A percentile compares a stretch with the other conserved stretches of the same genome.
Evolutionary conservation across 2,888 invertebrate genomes (phyloP).

Genomic region (Cephus pygmeus): DNA sequence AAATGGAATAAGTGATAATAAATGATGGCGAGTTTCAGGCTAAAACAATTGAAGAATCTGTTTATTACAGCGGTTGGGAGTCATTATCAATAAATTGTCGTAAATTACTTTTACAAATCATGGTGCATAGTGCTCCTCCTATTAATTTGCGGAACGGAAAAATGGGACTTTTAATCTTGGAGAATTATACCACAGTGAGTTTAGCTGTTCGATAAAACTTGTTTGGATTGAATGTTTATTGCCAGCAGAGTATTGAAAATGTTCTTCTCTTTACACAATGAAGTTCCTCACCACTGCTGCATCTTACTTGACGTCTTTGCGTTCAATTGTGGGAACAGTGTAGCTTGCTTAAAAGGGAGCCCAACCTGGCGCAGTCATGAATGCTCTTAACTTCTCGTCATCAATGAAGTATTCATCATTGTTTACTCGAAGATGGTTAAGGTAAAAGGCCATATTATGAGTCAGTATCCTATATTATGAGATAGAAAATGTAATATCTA

Average conservation of each 20-base stretch:
- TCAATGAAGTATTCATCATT: too few species aligned
- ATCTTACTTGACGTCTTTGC: slow-evolving; percentile 1
- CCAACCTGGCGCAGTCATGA: too few species aligned
- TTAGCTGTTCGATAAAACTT: too few species aligned
- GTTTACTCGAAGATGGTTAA: too few species aligned
- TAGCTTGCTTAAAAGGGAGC: too few species aligned
- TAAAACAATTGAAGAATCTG: neutral
- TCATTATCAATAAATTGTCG: neutral
- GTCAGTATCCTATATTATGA: too few species aligned
- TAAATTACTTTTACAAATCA: neutral
- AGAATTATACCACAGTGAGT: neutral
- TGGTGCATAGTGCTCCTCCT: neutral
- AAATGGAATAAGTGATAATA: too few species aligned
- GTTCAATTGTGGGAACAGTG: neutral
- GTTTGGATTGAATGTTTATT: neutral
- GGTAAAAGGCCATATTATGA: too few species aligned
- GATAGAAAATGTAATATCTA: too few species aligned
- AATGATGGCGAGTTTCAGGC: neutral
- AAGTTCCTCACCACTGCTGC: neutral
- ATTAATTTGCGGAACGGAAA: neutral
- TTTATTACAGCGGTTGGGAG: neutral
- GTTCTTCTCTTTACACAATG: neutral
- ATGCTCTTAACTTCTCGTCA: too few species aligned
- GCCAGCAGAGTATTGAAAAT: neutral
- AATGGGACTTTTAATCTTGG: neutral